A percentile compares a stretch with the other conserved stretches of the same genome.
phyloP scores from a whole-genome alignment of 2,797 vertebrate genomes.

The Potorous gilbertii region DNA sequence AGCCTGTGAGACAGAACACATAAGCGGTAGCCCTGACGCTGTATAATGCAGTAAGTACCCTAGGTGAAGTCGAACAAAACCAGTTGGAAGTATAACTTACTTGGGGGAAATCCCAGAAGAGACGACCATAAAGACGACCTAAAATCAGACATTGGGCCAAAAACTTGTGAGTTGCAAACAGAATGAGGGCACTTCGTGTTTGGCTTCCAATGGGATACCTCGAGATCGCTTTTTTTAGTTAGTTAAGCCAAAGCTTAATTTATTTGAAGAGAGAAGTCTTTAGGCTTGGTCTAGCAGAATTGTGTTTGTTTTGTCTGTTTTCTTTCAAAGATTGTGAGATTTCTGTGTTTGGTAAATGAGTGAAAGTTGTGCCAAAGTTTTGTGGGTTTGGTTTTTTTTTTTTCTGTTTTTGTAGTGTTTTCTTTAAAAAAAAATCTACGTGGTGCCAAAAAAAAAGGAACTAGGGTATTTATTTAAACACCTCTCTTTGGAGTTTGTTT shows the following conservation, averaged over 20 bases:
- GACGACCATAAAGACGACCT: constrained; percentile 53
- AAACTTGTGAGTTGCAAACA: constrained; percentile 30
- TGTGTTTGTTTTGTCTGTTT: constrained; percentile 50
- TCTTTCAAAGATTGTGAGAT: constrained; percentile 66
- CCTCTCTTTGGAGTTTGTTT: constrained; percentile 51
- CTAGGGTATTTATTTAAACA: constrained; percentile 81
- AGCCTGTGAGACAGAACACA: constrained; percentile 47
- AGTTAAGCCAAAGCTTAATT: constrained; percentile 78
- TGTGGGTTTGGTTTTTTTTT: constrained; percentile 58
- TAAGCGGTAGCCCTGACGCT: constrained; percentile 54
- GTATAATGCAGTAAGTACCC: constrained; percentile 60
- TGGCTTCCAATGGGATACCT: constrained; percentile 56
- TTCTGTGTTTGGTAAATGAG: constrained; percentile 79
- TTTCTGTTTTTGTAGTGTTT: constrained; percentile 52
- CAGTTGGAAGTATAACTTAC: constrained; percentile 73
- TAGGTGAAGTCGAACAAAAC: constrained; percentile 44
- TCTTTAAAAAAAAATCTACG: constrained; percentile 79
- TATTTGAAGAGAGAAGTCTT: constrained; percentile 69
- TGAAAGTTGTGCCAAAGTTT: constrained; percentile 84
- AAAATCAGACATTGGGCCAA: constrained; percentile 52
- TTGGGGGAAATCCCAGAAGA: constrained; percentile 62
- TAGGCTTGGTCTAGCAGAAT: constrained; percentile 77
- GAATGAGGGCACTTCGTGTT: constrained; percentile 52
- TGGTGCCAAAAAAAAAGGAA: constrained; percentile 84
- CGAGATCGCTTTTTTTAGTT: constrained; percentile 67